These are phyloP conservation scores for Vanessa atalanta DNA, from an alignment of 1,140 invertebrate genomes.

Conservation along the genomic window DNA sequence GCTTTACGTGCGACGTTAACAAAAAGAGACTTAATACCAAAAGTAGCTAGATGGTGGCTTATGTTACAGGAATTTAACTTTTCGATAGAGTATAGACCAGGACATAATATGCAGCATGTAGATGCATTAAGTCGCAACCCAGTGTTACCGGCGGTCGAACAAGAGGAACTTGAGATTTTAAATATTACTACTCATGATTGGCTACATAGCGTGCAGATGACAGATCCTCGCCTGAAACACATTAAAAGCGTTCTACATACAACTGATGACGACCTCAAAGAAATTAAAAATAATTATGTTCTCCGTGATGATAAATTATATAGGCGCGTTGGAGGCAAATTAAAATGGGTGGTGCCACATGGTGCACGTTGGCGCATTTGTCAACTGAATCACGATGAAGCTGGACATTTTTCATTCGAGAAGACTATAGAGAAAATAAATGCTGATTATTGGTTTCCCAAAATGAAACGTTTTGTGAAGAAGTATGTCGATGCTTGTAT, in stretches of 20 bases:
- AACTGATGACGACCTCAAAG: constrained; percentile 3
- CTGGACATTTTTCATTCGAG: constrained; percentile 43
- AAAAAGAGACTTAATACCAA: constrained; percentile 36
- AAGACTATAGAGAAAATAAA: constrained; percentile 40
- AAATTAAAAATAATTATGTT: constrained; percentile 13
- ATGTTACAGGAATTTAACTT: constrained; percentile 14
- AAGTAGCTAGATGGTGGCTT: constrained; percentile 13
- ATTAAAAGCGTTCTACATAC: constrained; percentile 7
- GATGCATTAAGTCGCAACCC: constrained; percentile 23
- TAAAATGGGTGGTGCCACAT: constrained; percentile 20
- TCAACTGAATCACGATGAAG: constrained; percentile 41
- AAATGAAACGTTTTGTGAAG: constrained; percentile 44
- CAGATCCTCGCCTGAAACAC: constrained; percentile 2
- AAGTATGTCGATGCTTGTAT: constrained; percentile 45
- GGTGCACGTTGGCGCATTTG: constrained; percentile 47
- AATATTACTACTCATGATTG: constrained; percentile 30
- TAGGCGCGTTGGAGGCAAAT: not conserved
- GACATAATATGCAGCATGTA: constrained; percentile 13
- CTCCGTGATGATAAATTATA: constrained; percentile 15
- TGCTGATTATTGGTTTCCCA: constrained; percentile 43
- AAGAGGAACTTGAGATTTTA: constrained; percentile 1
- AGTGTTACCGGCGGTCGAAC: not conserved
- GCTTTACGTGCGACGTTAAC: constrained; percentile 46
- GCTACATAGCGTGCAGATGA: constrained; percentile 37
- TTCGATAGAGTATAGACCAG: constrained; percentile 16